These are phyloP conservation scores for Balaenoptera acutorostrata DNA, from an alignment of 2,113 vertebrate species.

Conservation along the genomic window DNA sequence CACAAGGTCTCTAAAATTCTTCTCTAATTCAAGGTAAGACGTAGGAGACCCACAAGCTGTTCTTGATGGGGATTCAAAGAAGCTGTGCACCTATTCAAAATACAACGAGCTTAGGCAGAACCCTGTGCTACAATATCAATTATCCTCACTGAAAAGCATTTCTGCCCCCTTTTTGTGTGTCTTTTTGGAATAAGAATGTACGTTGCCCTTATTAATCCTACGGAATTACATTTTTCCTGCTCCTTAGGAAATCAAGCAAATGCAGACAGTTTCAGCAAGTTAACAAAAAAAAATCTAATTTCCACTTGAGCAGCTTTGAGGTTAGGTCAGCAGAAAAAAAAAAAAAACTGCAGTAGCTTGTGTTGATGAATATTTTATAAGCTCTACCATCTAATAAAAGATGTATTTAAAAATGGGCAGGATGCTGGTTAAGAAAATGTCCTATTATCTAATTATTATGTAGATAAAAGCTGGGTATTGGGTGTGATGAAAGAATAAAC, in stretches of 20 bases:
- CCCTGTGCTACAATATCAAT: slow-evolving; percentile 50
- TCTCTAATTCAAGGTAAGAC: slow-evolving; percentile 77
- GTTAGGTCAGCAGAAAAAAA: slow-evolving; percentile 76
- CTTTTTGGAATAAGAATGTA: slow-evolving; percentile 68
- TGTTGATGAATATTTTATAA: slow-evolving; percentile 80
- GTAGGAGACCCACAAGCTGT: slow-evolving; percentile 50
- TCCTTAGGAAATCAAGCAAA: slow-evolving; percentile 72
- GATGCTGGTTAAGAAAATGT: slow-evolving; percentile 64
- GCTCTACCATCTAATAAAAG: slow-evolving; percentile 64
- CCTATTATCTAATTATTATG: slow-evolving; percentile 61
- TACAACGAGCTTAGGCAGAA: slow-evolving; percentile 69
- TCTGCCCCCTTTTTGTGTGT: slow-evolving; percentile 30
- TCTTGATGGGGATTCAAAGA: slow-evolving; percentile 73
- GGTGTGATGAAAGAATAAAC: slow-evolving; percentile 23
- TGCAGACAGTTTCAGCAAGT: slow-evolving; percentile 60
- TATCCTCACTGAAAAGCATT: slow-evolving; percentile 66
- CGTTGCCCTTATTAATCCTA: slow-evolving; percentile 74
- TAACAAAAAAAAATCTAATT: slow-evolving; percentile 76
- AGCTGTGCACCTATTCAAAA: slow-evolving; percentile 63
- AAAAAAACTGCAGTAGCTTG: slow-evolving; percentile 66
- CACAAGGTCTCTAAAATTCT: slow-evolving; percentile 71
- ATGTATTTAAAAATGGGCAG: slow-evolving; percentile 69
- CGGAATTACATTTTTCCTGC: slow-evolving; percentile 69
- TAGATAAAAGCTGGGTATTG: slow-evolving; percentile 32
- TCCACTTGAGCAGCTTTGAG: slow-evolving; percentile 76